phyloP scores from a whole-genome alignment of 2,888 invertebrate species.

The Tridacna crocea region DNA sequence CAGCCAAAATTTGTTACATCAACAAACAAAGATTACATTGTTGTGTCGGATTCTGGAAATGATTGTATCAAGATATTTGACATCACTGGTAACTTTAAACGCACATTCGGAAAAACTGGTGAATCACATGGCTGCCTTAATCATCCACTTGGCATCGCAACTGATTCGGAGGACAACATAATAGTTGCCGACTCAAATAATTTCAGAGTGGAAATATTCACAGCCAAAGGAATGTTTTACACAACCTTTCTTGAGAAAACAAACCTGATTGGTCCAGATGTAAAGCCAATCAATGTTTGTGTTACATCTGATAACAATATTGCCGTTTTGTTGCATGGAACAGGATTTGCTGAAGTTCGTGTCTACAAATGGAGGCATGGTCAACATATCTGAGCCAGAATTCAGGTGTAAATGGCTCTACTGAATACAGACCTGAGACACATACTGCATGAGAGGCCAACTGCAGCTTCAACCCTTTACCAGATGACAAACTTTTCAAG shows the following conservation, averaged over 20 bases:
- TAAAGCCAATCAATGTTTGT: slow-evolving; percentile 76
- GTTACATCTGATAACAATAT: slow-evolving; percentile 71
- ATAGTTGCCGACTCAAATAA: slow-evolving; percentile 80
- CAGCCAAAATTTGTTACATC: slow-evolving; percentile 74
- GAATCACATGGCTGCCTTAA: slow-evolving; percentile 68
- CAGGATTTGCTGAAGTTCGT: slow-evolving; percentile 78
- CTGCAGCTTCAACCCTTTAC: too few species aligned
- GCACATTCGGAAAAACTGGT: slow-evolving; percentile 72
- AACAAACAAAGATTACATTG: slow-evolving; percentile 74
- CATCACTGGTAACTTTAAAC: slow-evolving; percentile 74
- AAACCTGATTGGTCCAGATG: slow-evolving; percentile 69
- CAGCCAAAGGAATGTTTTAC: slow-evolving; percentile 70
- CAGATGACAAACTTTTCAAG: too few species aligned
- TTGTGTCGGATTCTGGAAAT: slow-evolving; percentile 77
- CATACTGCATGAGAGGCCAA: neutral
- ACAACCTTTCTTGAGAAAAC: slow-evolving; percentile 71
- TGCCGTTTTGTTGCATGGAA: slow-evolving; percentile 73
- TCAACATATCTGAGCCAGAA: neutral
- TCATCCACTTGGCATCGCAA: slow-evolving; percentile 77
- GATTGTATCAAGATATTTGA: slow-evolving; percentile 76
- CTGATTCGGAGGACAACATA: slow-evolving; percentile 75
- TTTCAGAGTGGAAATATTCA: slow-evolving; percentile 77
- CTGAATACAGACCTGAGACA: neutral
- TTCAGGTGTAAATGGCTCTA: neutral
- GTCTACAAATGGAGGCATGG: slow-evolving; percentile 64